Conservation (phyloP, 2,797 vertebrate genomes). For the Oryzias dopingdopingensis region DNA sequence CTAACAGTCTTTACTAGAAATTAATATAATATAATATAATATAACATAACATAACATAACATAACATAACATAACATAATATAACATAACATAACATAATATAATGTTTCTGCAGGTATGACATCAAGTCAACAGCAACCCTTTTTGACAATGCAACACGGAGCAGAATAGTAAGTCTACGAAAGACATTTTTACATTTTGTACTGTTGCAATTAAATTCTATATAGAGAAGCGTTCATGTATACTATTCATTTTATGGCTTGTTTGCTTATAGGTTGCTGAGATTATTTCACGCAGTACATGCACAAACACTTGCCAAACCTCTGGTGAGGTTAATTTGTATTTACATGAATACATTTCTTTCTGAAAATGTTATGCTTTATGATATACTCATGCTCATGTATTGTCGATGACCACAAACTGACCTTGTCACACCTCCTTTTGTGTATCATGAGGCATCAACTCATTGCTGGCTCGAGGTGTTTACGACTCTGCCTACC, state of each 20-base stretch:
- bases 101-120: constrained; percentile 78
- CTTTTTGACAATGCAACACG: constrained; percentile 94
- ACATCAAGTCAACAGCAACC: constrained; percentile 89
- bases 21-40: too few relatives aligned
- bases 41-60: too few relatives aligned
- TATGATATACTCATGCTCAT: not conserved
- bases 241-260: not conserved
- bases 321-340: constrained; percentile 58
- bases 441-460: constrained; percentile 81
- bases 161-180: constrained; percentile 91
- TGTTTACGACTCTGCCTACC: constrained; percentile 91
- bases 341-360: not conserved
- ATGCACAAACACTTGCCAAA: constrained; percentile 70
- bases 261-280: constrained; percentile 58
- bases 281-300: constrained; percentile 71
- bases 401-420: not conserved
- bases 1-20: too few relatives aligned
- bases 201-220: not conserved
- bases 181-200: not conserved
- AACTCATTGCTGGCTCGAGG: constrained; percentile 89
- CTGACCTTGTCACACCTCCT: not conserved
- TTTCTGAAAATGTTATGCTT: not conserved
- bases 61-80: too few relatives aligned
- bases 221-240: not conserved
- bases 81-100: too few relatives aligned